A percentile compares a stretch with the other conserved stretches of the same genome.
phyloP scores from a whole-genome alignment of 2,113 vertebrate species.

The Agapornis roseicollis region DNA sequence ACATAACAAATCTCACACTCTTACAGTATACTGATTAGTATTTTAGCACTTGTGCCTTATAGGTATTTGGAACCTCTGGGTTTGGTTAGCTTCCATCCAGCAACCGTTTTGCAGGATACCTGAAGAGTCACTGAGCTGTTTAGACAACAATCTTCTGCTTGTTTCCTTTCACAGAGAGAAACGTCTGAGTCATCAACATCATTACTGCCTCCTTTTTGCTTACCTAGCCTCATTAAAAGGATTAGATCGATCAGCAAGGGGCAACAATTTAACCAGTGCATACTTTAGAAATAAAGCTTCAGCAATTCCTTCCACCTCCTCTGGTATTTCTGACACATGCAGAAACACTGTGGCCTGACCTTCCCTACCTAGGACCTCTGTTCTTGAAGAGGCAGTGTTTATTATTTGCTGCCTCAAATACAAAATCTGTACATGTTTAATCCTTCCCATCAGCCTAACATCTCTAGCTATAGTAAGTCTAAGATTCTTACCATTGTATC shows the following conservation, averaged over 20 bases:
- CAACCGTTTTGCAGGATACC: background rate
- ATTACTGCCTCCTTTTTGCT: constrained; percentile 48
- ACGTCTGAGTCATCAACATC: constrained; percentile 42
- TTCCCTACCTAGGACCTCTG: background rate
- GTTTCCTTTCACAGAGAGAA: constrained; percentile 2
- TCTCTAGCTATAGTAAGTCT: background rate
- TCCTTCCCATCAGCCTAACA: background rate
- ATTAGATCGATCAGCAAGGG: constrained; percentile 26
- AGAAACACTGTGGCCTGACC: background rate
- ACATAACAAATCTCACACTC: background rate
- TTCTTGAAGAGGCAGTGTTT: background rate
- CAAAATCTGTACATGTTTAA: background rate
- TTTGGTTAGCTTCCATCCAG: background rate
- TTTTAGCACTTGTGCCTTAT: background rate
- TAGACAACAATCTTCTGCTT: background rate
- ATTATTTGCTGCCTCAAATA: background rate
- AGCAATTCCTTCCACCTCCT: background rate
- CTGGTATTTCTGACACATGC: background rate
- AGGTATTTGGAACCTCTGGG: background rate
- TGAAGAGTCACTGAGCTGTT: background rate
- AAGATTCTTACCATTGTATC: background rate
- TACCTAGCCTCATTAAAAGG: constrained; percentile 50
- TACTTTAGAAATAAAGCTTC: constrained; percentile 24
- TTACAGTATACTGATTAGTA: background rate
- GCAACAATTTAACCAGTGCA: constrained; percentile 12